Evolutionary conservation across 2,113 vertebrate genomes (phyloP), one percentile per base, ranked within the genome.

Genomic region (Agapornis roseicollis): DNA sequence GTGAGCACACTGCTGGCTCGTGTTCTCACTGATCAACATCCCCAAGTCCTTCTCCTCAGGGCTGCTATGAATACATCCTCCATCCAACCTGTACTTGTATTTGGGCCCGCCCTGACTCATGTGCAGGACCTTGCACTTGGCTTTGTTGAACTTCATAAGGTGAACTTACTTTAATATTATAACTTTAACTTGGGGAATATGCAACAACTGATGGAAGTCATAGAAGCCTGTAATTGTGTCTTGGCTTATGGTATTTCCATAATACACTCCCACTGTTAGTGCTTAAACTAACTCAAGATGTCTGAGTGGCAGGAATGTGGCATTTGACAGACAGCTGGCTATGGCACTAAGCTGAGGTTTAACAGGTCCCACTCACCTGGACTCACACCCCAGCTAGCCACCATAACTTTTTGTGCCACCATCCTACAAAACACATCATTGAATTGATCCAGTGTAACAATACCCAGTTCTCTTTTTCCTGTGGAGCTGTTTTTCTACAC

Each of bases 81-180:
- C 56, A 58, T 58, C 33, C 56, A 58, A 15, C 33, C 33, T 35
- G 56, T 58, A 24, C 33, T 35, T 24, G 22, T 24, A 22, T 35
- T 58, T n/a, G 33, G 56, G 56, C 33, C n/a, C 35, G 56, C 56
- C 13, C n/a, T 35, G n/a, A 35, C 22, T 35, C 56, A 35, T 58
- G n/a, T 35, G 56, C 56, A 58, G 33, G 56, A 58, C 33, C 20
- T 58, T 58, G 33, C 22, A 35, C n/a, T n/a, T n/a, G 55, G 55
- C 55, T 58, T 58, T 58, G 55, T n/a, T 58, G 55, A 58, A 58
- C 55, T 58, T 58, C 55, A n/a, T 58, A 7, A 58, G 33, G 55
- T n/a, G 31, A n/a, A 58, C 69, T 78, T 81, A 91, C 90, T 97
- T 97, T 96, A 88, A 96, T 35, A 19, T 44, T 68, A 55, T 88